phyloP scores from a whole-genome alignment of 2,888 invertebrate species.

The Lysandra bellargus region DNA sequence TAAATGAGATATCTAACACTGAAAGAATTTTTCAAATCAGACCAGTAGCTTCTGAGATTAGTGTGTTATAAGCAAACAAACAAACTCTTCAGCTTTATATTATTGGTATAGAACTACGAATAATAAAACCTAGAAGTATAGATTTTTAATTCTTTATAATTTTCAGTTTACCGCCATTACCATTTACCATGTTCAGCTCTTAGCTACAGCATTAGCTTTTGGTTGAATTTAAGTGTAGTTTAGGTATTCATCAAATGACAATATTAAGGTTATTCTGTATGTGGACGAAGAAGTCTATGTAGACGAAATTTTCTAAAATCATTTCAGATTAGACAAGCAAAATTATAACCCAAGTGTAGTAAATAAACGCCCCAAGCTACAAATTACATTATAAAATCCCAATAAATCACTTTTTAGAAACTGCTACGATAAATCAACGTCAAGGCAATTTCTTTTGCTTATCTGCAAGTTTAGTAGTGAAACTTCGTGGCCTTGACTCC shows the following conservation, averaged over 20 bases:
- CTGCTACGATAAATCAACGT: background rate
- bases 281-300: background rate
- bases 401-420: background rate
- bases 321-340: background rate
- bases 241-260: background rate
- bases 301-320: background rate
- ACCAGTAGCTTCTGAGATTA: too few species aligned
- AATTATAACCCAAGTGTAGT: background rate
- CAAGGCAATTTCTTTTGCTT: background rate
- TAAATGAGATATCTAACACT: too few species aligned
- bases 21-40: too few species aligned
- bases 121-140: too few species aligned
- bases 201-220: too few species aligned
- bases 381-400: background rate
- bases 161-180: too few species aligned
- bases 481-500: background rate
- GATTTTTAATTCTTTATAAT: too few species aligned
- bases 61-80: too few species aligned
- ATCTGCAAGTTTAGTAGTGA: background rate
- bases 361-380: background rate
- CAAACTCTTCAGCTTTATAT: too few species aligned
- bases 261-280: too few species aligned
- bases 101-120: too few species aligned
- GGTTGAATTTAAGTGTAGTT: background rate
- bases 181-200: too few species aligned